Evolutionary conservation across 1,140 invertebrate species (phyloP), one percentile per base, ranked within the genome.

Genomic region (Drosophila hydei): DNA sequence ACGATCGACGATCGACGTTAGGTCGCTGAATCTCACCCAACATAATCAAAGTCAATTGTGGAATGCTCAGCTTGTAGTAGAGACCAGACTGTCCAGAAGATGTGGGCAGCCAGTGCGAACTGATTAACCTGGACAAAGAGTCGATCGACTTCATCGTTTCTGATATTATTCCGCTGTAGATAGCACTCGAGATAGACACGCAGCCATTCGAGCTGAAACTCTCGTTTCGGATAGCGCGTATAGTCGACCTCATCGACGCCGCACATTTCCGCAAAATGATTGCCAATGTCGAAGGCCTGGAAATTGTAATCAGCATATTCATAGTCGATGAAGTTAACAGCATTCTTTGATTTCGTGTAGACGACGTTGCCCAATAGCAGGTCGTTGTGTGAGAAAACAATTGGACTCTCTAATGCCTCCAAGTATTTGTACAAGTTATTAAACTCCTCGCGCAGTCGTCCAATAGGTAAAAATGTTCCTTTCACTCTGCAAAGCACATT

Each of bases 381-480:
- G 93, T 99, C 99, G 93, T 99, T 99, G 93, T 99, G 99, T 91
- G 96, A 96, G 93, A 99, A 99, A 18, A 99, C 98, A 65, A 98
- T 91, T n/a, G 96, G 96, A 92, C 95, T 97, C 63, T 94, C 91
- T 18, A 96, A 90, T 71, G 92, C 92, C 48, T 93, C 92, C 68
- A 98, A 92, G 72, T 94, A 92, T 21, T 93, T 91, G 90, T 96
- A 95, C 54, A 99, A 90, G 19, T 92, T 91, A 33, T 94, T 91
- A 75, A 96, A 94, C 92, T 98, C 97, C 73, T 94, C 91, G 83
- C 94, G 91, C 67, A 98, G 92, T 78, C 93, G 92, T 48, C 92
- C 91, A 90, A 95, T 94, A 47, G 94, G 94, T 79, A 94, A 93
- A 81, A 97, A 94, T 63, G 94, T 92, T 90, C 93, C 93, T 73